Evolutionary conservation across 1,140 invertebrate genomes (phyloP).

Genomic region (Watersipora subatra): DNA sequence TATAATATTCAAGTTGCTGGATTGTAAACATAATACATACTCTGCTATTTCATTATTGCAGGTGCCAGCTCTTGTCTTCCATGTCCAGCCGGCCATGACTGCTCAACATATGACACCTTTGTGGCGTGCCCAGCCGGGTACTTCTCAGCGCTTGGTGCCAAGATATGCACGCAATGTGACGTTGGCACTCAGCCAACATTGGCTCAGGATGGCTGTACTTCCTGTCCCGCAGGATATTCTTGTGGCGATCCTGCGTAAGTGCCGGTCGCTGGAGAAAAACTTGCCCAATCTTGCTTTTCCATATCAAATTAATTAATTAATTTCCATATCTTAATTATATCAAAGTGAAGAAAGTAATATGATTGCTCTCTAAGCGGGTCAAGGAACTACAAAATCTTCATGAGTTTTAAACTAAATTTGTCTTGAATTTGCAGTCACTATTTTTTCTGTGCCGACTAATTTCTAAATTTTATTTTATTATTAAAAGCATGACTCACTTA

Average conservation of each 20-base stretch:
- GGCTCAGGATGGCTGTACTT: slow-evolving; percentile 10
- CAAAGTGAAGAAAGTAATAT: neutral
- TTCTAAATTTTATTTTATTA: no score
- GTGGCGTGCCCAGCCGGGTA: slow-evolving; percentile 16
- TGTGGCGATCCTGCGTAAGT: slow-evolving; percentile 3
- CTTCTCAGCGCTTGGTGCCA: slow-evolving; percentile 16
- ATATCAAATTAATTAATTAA: neutral
- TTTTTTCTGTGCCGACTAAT: no score
- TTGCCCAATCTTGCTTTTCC: neutral
- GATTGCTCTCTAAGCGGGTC: neutral
- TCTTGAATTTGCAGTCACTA: no score
- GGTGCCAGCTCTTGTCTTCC: slow-evolving; percentile 14
- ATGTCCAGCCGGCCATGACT: slow-evolving; percentile 20
- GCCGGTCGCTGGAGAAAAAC: neutral
- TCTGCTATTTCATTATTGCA: slow-evolving; percentile 13
- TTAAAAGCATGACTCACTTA: no score
- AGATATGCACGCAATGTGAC: slow-evolving; percentile 18
- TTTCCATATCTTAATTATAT: neutral
- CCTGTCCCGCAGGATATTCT: slow-evolving; percentile 16
- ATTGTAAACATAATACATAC: slow-evolving; percentile 6
- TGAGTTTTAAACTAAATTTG: no score
- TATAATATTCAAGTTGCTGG: neutral
- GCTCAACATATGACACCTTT: slow-evolving; percentile 17
- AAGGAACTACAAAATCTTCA: neutral
- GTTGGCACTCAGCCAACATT: slow-evolving; percentile 13